Evolutionary conservation across 1,140 invertebrate species (phyloP), one percentile per base, ranked within the genome.

Genomic region (Drosophila nebulosa): DNA sequence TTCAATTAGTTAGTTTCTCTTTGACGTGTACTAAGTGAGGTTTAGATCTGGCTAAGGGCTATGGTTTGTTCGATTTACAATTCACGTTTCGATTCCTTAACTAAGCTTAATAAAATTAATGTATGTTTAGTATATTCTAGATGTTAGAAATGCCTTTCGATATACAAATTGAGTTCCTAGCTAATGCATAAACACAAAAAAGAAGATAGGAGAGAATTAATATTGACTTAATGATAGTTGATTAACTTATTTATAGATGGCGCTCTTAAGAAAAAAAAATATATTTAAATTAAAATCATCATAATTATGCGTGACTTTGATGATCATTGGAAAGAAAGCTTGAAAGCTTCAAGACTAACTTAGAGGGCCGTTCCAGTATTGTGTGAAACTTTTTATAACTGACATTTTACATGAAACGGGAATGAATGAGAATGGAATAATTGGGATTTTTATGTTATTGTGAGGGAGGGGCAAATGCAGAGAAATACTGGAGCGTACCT

Each of bases 1-100:
- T 21, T 21, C 16, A 46, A 46, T 46, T 46, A 46, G 39, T 46
- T 46, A 21, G 39, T 18, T 39, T 16, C 18, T 42, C 2, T 10
- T 46, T 46, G 18, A 4, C 4, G 1, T 32, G 30, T 32, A 32
- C 10, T 32, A 32, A 32, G 30, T 32, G 16, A 46, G 39, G 39
- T 46, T 46, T 32, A 32, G 21, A 56, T 32, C 24, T 39, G 9
- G 5, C 9, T 69, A 59, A 36, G 39, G 9, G 56, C 64, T 57
- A 60, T 64, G 52, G 51, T 50, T 10, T 32, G 10, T 32, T 53
- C 69, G 67, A 36, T 36, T 26, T 52, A 73, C 53, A 68, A 46
- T 63, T 72, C 32, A 39, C 36, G 53, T 57, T 56, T 21, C 16
- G 7, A 10, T 21, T 46, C 2, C 39, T 46, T 46, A 46, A 46